Conservation (phyloP, 2,888 invertebrate genomes). For the Masnerella sp. region DNA sequence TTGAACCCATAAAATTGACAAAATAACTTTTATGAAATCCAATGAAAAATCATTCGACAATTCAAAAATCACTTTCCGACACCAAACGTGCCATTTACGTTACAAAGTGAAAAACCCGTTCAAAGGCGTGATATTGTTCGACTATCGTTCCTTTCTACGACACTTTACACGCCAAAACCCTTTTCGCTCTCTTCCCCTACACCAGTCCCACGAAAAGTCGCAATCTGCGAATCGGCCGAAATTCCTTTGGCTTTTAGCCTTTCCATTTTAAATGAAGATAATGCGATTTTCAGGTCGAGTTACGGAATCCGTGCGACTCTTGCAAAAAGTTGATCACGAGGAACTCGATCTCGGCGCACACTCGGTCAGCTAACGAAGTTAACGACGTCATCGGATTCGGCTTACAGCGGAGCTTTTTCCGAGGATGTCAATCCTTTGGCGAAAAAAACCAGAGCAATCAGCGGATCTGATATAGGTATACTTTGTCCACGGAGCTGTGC, state of each 20-base stretch:
- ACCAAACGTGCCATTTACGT: too few species aligned
- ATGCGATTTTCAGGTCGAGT: neutral
- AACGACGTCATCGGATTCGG: conserved; percentile 5
- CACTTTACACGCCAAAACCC: conserved; percentile 21
- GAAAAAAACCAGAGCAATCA: neutral
- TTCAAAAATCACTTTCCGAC: too few species aligned
- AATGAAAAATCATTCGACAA: too few species aligned
- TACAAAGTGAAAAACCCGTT: neutral
- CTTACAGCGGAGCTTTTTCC: conserved; percentile 8
- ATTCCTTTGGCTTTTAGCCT: neutral
- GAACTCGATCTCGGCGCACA: neutral
- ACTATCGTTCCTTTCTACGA: neutral
- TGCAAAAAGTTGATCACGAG: neutral
- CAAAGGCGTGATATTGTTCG: neutral
- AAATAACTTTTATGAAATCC: too few species aligned
- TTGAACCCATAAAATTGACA: too few species aligned
- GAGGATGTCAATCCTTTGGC: too few species aligned
- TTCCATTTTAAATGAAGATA: neutral
- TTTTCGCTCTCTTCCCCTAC: conserved; percentile 18
- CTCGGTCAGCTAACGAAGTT: conserved; percentile 4
- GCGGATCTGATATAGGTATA: neutral
- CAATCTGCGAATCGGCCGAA: neutral
- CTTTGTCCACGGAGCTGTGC: neutral
- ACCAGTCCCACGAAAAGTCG: neutral
- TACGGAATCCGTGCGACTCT: neutral